Evolutionary conservation across 2,888 invertebrate genomes (phyloP).

Genomic region (Cryptus viduatorius): DNA sequence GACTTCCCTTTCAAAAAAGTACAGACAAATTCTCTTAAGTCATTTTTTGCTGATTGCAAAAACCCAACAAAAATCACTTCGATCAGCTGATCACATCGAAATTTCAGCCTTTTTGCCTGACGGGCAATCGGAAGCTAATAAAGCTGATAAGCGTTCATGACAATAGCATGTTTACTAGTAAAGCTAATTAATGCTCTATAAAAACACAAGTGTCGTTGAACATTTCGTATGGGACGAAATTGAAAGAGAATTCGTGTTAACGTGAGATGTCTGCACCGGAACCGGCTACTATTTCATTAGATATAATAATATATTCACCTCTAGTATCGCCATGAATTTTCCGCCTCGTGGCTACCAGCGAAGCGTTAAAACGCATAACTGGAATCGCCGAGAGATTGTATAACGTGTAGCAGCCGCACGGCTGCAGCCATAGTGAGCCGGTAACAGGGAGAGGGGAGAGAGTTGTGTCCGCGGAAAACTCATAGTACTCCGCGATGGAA

Average conservation of each 20-base stretch:
- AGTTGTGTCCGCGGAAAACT: not conserved
- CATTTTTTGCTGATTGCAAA: too few relatives aligned
- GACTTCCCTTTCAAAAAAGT: too few relatives aligned
- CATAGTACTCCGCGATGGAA: slow-evolving; percentile 28
- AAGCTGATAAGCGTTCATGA: not conserved
- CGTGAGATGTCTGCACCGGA: not conserved
- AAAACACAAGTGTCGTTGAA: not conserved
- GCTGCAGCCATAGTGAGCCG: not conserved
- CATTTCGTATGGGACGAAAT: not conserved
- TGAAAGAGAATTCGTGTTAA: not conserved
- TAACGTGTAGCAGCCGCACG: slow-evolving; percentile 4
- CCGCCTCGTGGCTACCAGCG: slow-evolving; percentile 31
- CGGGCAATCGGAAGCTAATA: not conserved
- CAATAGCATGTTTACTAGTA: not conserved
- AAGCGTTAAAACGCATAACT: slow-evolving; percentile 50
- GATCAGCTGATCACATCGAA: too few relatives aligned
- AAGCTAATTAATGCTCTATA: not conserved
- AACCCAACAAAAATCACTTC: too few relatives aligned
- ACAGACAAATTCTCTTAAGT: too few relatives aligned
- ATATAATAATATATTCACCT: slow-evolving; percentile 35
- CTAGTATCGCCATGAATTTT: slow-evolving; percentile 45
- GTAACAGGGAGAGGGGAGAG: not conserved
- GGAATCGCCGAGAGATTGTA: slow-evolving; percentile 18
- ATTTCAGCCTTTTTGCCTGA: too few relatives aligned
- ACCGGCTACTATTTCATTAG: slow-evolving; percentile 25